Evolutionary conservation across 92 coral and sea anemone species (phyloP), one percentile per base, ranked within the genome.

Genomic region (Hydrozoanthus gracilis): DNA sequence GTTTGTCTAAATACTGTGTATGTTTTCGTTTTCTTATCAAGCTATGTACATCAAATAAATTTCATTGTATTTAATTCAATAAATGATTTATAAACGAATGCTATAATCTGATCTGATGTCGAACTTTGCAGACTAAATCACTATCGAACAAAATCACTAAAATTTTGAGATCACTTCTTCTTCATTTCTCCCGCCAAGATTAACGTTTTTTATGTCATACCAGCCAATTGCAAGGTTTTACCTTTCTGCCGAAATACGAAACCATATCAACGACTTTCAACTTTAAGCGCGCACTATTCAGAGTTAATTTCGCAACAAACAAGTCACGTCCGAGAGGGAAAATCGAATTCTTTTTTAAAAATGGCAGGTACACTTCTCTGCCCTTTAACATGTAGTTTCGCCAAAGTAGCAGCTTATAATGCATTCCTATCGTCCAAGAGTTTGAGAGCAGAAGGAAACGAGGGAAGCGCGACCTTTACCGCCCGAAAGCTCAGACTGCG

Each of bases 291-390:
- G 55, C 80, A 76, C 80, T 75, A 44, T 7, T 20, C 50, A 71
- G 44, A 14, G 10, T 61, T 61, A 61, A 9, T 61, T 61, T 46
- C 7, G 44, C 16, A 52, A 50, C 44, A n/a, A 75, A 18, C 47
- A 55, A 75, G 44, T 50, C 14, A 17, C 64, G 12, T 7, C 10
- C 80, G 62, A n/a, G 76, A 71, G 50, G 50, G 11, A 39, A 71
- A 39, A 39, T 47, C 15, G 44, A 39, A 44, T 13, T 12, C 10
- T 9, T 61, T 11, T n/a, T 14, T 65, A 27, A 61, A 8, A 14
- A 76, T 76, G 82, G 66, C 82, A 52, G 67, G 68, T 2, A 77
- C 82, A 77, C 82, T 77, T 49, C 82, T 77, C 82, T 77, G 82
- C 45, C 82, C 82, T 77, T 77, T 77, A 44, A 77, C 82, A 4